Evolutionary conservation across 2,797 vertebrate genomes (phyloP).

Genomic region (Arctocebus calabarensis): DNA sequence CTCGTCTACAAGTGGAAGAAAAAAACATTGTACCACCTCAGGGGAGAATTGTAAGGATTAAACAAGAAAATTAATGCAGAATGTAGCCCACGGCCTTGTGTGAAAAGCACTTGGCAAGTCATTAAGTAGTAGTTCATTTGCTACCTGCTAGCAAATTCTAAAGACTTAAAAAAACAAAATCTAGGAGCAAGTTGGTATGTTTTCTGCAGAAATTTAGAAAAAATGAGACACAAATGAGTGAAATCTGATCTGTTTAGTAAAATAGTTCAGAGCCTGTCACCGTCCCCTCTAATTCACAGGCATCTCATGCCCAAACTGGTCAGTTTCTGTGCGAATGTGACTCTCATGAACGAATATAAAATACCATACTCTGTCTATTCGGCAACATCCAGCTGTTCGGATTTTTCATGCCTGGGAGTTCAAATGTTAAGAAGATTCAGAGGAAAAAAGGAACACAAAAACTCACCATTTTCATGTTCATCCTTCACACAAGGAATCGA

Average conservation of each 20-base stretch:
- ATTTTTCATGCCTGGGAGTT: background rate
- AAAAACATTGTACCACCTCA: background rate
- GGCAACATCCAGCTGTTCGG: background rate
- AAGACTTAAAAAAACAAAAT: background rate
- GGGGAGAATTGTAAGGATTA: background rate
- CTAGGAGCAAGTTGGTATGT: background rate
- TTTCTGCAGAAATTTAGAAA: background rate
- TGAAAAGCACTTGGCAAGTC: background rate
- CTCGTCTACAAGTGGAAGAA: background rate
- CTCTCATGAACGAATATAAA: background rate
- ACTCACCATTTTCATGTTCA: slow-evolving; percentile 29
- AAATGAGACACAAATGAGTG: background rate
- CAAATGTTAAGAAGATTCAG: background rate
- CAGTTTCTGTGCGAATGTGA: background rate
- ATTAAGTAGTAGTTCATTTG: background rate
- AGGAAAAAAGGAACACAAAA: background rate
- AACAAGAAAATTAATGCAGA: background rate
- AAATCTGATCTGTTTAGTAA: background rate
- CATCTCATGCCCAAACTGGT: background rate
- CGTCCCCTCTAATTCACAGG: background rate
- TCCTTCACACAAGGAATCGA: background rate
- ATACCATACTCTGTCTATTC: background rate
- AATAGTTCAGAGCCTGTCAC: background rate
- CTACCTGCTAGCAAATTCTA: background rate
- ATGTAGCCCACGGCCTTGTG: background rate